A percentile compares a stretch with the other conserved stretches of the same genome.
These are phyloP conservation scores for Eclectus roratus DNA, from an alignment of 2,113 vertebrate genomes.

Conservation along the genomic window DNA sequence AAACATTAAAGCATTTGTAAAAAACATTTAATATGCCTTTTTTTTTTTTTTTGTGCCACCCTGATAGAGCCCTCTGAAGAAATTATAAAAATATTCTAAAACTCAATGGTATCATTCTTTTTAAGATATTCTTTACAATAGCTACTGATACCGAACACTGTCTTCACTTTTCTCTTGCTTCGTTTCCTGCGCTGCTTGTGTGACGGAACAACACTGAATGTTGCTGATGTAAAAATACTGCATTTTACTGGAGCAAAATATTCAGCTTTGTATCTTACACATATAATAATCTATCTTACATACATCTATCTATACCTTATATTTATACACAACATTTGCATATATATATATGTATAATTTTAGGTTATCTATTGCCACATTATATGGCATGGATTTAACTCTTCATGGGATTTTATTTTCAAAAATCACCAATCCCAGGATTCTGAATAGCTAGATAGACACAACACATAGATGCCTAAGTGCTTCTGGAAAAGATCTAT, in stretches of 20 bases:
- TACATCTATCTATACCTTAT: neutral
- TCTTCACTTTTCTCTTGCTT: neutral
- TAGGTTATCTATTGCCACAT: neutral
- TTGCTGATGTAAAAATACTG: neutral
- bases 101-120: neutral
- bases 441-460: neutral
- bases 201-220: neutral
- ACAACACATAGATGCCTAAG: neutral
- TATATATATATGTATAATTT: neutral
- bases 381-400: neutral
- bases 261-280: neutral
- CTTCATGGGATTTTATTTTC: neutral
- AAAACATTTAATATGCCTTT: rapidly evolving
- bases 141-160: neutral
- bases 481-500: neutral
- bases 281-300: neutral
- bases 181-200: neutral
- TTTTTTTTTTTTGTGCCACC: neutral
- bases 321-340: neutral
- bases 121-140: neutral
- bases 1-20: neutral
- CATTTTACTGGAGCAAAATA: neutral
- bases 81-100: neutral
- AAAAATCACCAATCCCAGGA: neutral
- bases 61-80: neutral